Conservation (phyloP, 2,888 invertebrate species). For the Phalangium opilio region DNA sequence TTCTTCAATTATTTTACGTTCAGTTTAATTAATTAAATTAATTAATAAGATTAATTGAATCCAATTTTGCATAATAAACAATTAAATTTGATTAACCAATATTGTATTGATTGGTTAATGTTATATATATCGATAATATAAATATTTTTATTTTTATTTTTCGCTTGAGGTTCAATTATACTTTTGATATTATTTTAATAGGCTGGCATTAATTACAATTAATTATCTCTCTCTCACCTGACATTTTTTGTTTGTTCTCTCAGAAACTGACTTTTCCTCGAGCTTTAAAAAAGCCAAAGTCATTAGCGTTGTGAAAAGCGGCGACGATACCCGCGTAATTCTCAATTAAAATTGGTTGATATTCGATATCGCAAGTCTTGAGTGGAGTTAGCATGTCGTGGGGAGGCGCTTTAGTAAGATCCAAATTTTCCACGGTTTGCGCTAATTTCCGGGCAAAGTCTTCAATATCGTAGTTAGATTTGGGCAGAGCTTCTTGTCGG, state of each 20-base stretch:
- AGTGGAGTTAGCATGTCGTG: constrained; percentile 1
- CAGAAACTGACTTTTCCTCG: constrained; percentile 71
- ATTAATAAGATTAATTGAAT: no score
- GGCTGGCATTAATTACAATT: constrained; percentile 21
- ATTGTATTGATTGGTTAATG: no score
- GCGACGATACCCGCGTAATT: constrained; percentile 65
- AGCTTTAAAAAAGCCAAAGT: constrained; percentile 71
- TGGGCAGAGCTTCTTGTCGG: constrained; percentile 25
- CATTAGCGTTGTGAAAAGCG: constrained; percentile 62
- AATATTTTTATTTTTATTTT: no score
- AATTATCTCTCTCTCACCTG: neutral
- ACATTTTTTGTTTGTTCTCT: constrained; percentile 20
- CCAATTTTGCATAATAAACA: no score
- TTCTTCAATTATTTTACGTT: no score
- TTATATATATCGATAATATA: no score
- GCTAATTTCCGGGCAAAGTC: constrained; percentile 31
- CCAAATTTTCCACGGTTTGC: constrained; percentile 18
- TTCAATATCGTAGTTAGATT: constrained; percentile 31
- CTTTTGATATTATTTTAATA: constrained; percentile 3
- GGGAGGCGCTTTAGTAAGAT: neutral
- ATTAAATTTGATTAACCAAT: no score
- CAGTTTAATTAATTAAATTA: no score
- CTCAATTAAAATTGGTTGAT: constrained; percentile 55
- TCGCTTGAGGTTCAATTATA: no score
- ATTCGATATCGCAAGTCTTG: constrained; percentile 35